phyloP scores from a whole-genome alignment of 2,888 invertebrate genomes.

The Junonia oenone region DNA sequence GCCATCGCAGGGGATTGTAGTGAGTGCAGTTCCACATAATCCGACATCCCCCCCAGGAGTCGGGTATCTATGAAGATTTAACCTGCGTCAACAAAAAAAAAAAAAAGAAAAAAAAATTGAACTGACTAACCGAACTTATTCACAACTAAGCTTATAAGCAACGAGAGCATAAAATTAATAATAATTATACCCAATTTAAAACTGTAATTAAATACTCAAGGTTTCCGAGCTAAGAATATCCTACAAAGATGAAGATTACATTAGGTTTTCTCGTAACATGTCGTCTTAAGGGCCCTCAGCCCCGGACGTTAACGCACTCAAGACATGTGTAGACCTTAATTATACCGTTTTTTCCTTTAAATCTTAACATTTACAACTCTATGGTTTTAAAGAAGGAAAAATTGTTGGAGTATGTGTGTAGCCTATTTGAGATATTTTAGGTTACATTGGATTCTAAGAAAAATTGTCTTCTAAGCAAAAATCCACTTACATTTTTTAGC shows the following conservation, averaged over 20 bases:
- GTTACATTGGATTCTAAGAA: background rate
- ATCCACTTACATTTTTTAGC: background rate
- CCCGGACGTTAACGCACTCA: conserved; percentile 18
- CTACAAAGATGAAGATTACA: background rate
- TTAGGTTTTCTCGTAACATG: conserved; percentile 11
- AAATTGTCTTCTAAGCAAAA: background rate
- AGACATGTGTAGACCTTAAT: conserved; percentile 10
- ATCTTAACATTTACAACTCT: conserved; percentile 8
- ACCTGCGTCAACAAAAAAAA: too few relatives aligned
- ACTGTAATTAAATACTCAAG: background rate
- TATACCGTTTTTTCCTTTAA: conserved; percentile 5
- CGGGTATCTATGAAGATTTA: too few relatives aligned
- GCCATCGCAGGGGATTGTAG: too few relatives aligned
- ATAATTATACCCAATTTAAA: background rate
- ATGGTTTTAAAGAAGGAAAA: too few relatives aligned
- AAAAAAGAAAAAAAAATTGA: too few relatives aligned
- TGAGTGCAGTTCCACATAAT: too few relatives aligned
- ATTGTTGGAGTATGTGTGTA: too few relatives aligned
- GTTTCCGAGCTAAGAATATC: background rate
- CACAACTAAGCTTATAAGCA: background rate
- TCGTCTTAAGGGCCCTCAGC: conserved; percentile 10
- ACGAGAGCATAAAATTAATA: background rate
- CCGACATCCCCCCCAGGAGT: too few relatives aligned
- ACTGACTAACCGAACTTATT: background rate
- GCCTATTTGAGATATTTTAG: too few relatives aligned